Base-by-base conservation (phyloP, 2,888 invertebrate species). In the Eurytoma adleriae region DNA sequence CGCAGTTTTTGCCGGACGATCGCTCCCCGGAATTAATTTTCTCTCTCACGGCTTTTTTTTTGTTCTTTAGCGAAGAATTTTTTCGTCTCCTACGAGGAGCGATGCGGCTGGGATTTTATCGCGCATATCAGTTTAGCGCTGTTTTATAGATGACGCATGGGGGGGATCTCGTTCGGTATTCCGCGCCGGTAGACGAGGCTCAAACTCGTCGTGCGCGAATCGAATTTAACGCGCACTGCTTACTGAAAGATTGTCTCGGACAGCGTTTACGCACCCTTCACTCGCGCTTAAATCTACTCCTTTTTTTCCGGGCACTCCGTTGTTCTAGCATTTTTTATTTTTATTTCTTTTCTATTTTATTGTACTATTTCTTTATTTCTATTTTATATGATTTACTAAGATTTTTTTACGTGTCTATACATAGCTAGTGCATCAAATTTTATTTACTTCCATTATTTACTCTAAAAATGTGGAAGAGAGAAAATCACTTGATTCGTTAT, bases 141-240 rank as follows among this genome's bases (percentile, higher is more conserved):
- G 77, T 73, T 80, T 80, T 69, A 73, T 77, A 80, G 68, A 77
- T 80, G 79, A 83, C 83, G 83, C 84, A 85, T 85, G 85, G 84
- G 59, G 24, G 40, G 86, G 86, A 85, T 84, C 82, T 84, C 82
- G 85, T 85, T 87, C 84, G 82, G 86, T 87, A 87, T 87, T 87
- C 87, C 84, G 82, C 80, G 84, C 78, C 75, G 82, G 85, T 84
- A 79, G 78, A 68, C 56, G 83, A 80, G 59, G 57, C 59, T 72
- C 72, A 71, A 56, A n/a, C 48, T 57, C 56, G 70, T 57, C 59
- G 70, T 48, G 64, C 18, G 48, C 83, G 86, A 87, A 87, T 87
- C 85, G 84, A 86, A 87, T 86, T 86, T 85, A 84, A 86, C 85
- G 83, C 85, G 85, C 84, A 84, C 84, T 84, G 85, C 82, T 73